These are phyloP conservation scores for Cotesia chilonis DNA, from an alignment of 1,140 invertebrate species.

Conservation along the genomic window DNA sequence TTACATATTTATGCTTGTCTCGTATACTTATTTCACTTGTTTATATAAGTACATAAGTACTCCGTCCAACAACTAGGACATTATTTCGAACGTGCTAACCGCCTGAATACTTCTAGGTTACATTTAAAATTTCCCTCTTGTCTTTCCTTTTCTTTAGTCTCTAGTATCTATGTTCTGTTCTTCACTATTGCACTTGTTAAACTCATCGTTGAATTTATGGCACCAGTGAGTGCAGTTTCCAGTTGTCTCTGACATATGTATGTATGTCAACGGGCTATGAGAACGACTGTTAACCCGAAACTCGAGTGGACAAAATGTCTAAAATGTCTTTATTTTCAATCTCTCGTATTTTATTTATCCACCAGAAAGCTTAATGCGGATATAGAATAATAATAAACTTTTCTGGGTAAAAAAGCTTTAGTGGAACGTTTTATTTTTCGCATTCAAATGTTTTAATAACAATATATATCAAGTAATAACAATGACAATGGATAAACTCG, in stretches of 20 bases:
- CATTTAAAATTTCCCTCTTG: not conserved
- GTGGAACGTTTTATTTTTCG: too few species aligned
- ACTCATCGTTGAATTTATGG: conserved; percentile 34
- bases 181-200: not conserved
- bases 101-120: not conserved
- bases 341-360: not conserved
- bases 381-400: too few species aligned
- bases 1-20: conserved; percentile 15
- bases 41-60: not conserved
- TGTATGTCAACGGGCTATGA: conserved; percentile 26
- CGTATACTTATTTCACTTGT: conserved; percentile 9
- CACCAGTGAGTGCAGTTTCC: conserved; percentile 30
- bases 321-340: conserved; percentile 10
- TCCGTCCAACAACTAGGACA: not conserved
- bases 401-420: too few species aligned
- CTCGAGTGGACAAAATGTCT: conserved; percentile 2
- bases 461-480: too few species aligned
- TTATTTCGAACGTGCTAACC: conserved; percentile 27
- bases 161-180: not conserved
- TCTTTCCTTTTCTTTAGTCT: not conserved
- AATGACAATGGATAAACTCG: too few species aligned
- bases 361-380: too few species aligned
- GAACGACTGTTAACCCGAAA: conserved; percentile 19
- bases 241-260: conserved; percentile 21
- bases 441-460: too few species aligned